These are phyloP conservation scores for Leptothorax acervorum DNA, from an alignment of 2,888 invertebrate species.

Conservation along the genomic window DNA sequence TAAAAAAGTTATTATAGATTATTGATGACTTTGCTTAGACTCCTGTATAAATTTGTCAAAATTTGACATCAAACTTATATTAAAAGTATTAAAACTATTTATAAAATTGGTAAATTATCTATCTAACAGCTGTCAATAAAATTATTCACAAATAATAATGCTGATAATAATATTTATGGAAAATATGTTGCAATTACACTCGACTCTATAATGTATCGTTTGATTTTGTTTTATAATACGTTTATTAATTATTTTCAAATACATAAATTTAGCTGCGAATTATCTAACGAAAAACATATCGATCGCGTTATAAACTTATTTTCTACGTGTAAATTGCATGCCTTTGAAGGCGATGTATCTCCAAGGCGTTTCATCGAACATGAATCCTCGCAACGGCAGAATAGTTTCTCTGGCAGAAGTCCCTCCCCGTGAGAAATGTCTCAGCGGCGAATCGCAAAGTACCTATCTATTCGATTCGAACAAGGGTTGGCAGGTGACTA, in stretches of 20 bases:
- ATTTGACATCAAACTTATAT: neutral
- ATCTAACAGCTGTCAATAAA: neutral
- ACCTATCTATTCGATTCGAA: slow-evolving; percentile 22
- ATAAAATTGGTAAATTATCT: slow-evolving; percentile 1
- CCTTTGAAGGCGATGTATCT: slow-evolving; percentile 29
- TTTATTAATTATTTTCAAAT: neutral
- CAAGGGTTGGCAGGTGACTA: slow-evolving; percentile 1
- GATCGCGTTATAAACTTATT: slow-evolving; percentile 12
- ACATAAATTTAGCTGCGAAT: neutral
- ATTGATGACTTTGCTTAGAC: neutral
- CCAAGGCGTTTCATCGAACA: slow-evolving; percentile 11
- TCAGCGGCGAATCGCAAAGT: slow-evolving; percentile 28
- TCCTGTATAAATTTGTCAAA: neutral
- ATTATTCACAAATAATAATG: neutral
- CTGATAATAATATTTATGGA: neutral
- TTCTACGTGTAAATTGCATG: slow-evolving; percentile 6
- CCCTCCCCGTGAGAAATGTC: slow-evolving; percentile 33
- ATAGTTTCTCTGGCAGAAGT: slow-evolving; percentile 9
- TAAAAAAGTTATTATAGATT: neutral
- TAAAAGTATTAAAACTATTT: neutral
- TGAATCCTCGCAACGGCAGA: slow-evolving; percentile 4
- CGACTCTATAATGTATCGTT: neutral
- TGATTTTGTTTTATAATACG: neutral
- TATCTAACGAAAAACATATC: neutral
- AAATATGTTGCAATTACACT: neutral